Conservation (phyloP, 2,113 vertebrate genomes). For the Ailurus styani region DNA sequence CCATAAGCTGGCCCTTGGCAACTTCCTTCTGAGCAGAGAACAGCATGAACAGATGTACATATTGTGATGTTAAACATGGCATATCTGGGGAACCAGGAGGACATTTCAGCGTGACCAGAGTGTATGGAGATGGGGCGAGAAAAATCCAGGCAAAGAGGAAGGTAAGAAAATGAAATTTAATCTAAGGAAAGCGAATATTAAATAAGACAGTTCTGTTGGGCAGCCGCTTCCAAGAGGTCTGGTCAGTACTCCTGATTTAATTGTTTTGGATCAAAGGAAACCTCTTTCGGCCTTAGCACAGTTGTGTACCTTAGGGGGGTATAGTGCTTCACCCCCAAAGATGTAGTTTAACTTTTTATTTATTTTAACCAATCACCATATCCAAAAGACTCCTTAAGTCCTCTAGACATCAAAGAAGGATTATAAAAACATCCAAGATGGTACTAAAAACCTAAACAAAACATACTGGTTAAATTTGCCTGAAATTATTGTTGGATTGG, state of each 20-base stretch:
- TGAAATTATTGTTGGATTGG: background rate
- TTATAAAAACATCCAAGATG: conserved; percentile 13
- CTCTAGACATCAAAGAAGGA: conserved; percentile 26
- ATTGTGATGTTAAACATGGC: background rate
- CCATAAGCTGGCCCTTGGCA: background rate
- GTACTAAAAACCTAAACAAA: conserved; percentile 40
- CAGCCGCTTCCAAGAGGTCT: background rate
- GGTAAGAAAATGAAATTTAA: conserved; percentile 22
- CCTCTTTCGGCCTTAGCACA: background rate
- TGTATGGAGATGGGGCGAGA: background rate
- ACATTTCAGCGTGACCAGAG: background rate
- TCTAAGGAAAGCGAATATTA: conserved; percentile 46
- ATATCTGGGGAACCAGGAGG: background rate
- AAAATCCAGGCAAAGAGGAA: background rate
- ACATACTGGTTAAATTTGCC: conserved; percentile 7
- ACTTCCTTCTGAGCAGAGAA: background rate
- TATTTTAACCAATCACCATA: conserved; percentile 42
- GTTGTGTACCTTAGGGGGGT: background rate
- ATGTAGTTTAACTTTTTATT: conserved; percentile 39
- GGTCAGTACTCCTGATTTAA: background rate
- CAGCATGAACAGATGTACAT: background rate
- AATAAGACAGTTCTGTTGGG: background rate
- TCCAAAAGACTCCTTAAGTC: conserved; percentile 31
- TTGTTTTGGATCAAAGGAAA: conserved; percentile 31
- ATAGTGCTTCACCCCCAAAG: background rate